Evolutionary conservation across 2,797 vertebrate genomes (phyloP).

Genomic region (Chlorospingus flavigularis): DNA sequence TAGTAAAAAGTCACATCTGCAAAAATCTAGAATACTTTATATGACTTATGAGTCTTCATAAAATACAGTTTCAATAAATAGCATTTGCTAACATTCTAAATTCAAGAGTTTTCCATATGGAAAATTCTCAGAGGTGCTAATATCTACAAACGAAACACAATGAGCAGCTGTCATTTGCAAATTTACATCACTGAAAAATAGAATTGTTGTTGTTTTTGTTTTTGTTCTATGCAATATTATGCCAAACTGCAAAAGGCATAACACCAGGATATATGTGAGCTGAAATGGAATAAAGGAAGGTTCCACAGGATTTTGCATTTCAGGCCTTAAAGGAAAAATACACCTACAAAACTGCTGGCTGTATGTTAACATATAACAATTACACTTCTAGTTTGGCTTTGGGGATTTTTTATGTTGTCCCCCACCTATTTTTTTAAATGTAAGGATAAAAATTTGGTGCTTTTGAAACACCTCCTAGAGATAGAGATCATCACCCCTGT

Average conservation of each 20-base stretch:
- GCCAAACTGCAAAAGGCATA: background rate
- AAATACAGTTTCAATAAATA: background rate
- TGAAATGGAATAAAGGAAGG: background rate
- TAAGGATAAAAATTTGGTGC: background rate
- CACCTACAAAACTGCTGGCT: background rate
- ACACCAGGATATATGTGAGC: background rate
- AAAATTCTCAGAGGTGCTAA: background rate
- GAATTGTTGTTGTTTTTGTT: background rate
- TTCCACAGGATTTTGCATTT: background rate
- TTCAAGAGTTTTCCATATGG: background rate
- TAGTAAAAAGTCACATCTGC: background rate
- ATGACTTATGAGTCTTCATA: background rate
- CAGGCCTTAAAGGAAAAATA: background rate
- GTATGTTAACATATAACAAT: background rate
- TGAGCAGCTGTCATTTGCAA: background rate
- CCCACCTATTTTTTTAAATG: background rate
- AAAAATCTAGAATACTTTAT: background rate
- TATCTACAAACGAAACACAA: background rate
- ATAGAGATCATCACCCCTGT: rapidly evolving
- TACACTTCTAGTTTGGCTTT: background rate
- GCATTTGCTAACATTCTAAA: background rate
- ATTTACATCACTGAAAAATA: background rate
- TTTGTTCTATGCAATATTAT: background rate
- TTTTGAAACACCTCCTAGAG: background rate
- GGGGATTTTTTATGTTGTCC: background rate